Percentiles rank a stretch among this genome's conserved stretches.
Conservation (phyloP, 1,140 invertebrate species). For the Aporrectodea caliginosa region DNA sequence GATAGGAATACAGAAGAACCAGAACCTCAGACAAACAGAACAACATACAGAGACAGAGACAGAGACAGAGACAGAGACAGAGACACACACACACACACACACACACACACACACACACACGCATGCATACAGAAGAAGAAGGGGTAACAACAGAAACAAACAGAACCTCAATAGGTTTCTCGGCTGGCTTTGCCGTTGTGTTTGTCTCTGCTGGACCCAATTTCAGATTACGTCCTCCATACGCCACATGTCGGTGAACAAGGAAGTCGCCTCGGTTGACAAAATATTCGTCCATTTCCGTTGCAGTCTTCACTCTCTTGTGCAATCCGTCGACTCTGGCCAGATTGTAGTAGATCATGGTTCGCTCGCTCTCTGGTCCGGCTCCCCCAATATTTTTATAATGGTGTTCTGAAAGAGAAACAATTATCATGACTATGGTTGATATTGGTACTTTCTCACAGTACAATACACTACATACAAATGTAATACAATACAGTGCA, state of each 20-base stretch:
- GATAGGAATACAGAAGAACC: no score
- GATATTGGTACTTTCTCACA: background rate
- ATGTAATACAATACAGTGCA: background rate
- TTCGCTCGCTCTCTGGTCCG: constrained; percentile 61
- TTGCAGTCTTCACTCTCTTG: constrained; percentile 61
- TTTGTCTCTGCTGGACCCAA: constrained; percentile 45
- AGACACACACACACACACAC: background rate
- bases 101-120: background rate
- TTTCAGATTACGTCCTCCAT: constrained; percentile 52
- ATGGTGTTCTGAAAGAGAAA: constrained; percentile 60
- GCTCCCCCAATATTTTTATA: constrained; percentile 59
- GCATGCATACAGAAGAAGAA: background rate
- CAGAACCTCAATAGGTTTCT: no score
- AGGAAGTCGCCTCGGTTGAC: constrained; percentile 64
- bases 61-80: constrained; percentile 29
- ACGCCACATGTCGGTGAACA: constrained; percentile 57
- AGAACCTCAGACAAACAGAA: no score
- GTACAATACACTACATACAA: background rate
- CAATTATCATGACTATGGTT: background rate
- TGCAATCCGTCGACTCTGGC: constrained; percentile 66
- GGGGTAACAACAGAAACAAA: no score
- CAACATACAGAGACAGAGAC: no score
- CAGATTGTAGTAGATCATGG: constrained; percentile 67
- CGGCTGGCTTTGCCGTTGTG: no score
- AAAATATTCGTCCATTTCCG: constrained; percentile 65